Percentiles rank a stretch among this genome's conserved stretches.
phyloP scores from a whole-genome alignment of 2,888 invertebrate genomes.

The Trachelus troglodyta region DNA sequence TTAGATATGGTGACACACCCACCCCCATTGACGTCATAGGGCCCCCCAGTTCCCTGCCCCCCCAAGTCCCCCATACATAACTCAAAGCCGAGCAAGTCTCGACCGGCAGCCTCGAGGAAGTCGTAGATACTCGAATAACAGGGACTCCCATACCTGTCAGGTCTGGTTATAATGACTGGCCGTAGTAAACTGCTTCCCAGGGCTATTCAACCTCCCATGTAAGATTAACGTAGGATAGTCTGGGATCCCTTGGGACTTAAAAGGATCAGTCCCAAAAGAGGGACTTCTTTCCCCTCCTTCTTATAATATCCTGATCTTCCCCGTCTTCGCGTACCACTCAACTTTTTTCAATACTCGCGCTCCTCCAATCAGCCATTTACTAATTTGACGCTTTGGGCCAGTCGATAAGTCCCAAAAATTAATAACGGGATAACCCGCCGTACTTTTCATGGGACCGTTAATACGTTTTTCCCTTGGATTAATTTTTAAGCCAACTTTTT shows the following conservation, averaged over 20 bases:
- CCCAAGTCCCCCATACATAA: not conserved
- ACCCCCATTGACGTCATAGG: slow-evolving; percentile 9
- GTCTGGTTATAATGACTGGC: not conserved
- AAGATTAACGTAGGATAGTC: not conserved
- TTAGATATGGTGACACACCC: slow-evolving; percentile 7
- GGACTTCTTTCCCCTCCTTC: not conserved
- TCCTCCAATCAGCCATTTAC: not conserved
- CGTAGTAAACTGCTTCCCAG: not conserved
- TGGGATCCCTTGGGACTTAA: not conserved
- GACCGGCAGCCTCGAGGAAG: not conserved
- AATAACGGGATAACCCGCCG: not conserved
- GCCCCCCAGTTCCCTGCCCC: not conserved
- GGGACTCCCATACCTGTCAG: not conserved
- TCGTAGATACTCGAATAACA: not conserved
- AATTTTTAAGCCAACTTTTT: too few species aligned
- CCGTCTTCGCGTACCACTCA: not conserved
- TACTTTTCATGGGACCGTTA: too few species aligned
- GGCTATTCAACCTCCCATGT: not conserved
- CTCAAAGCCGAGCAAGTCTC: not conserved
- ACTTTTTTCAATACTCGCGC: not conserved
- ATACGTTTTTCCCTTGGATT: too few species aligned
- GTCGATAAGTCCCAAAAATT: not conserved
- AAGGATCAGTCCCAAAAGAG: not conserved
- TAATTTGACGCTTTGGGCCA: not conserved
- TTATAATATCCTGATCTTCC: not conserved